Base-by-base conservation (phyloP, 2,888 invertebrate species). In the Zaprionus obscuricornis region DNA sequence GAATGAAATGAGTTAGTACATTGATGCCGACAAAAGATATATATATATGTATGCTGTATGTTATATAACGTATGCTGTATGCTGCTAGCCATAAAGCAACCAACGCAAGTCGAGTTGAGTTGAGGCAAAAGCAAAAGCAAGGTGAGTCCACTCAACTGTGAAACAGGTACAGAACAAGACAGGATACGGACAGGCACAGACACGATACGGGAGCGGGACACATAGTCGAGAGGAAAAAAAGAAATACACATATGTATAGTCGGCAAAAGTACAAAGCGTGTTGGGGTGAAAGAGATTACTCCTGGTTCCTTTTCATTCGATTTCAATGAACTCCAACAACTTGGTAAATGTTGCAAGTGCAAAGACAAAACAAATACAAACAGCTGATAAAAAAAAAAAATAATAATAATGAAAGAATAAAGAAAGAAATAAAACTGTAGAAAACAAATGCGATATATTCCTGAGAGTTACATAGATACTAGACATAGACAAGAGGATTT, bases 101-200 rank as follows among this genome's bases (percentile, higher is more conserved):
- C 77, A 66, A 52, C 68, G 45, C 36, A 29, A 39, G 40, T 27
- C 31, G 49, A 46, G 58, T 55, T 51, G 51, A 43, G 55, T 34
- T 45, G 47, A 69, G 42, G 29, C 37, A 29, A 36, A 51, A 51
- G n/a, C n/a, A n/a, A n/a, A n/a, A n/a, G n/a, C n/a, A n/a, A n/a
- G 63, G 45, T 55, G 51, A 75, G 79, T 75, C 84, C 83, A 79
- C 79, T 79, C 86, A 84, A 84, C 85, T 82, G 86, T 69, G 82
- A 84, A 86, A 76, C 86, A 82, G 81, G 86, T 81, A 81, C 56
- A 22, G 55, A 63, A 45, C 50, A 71, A 68, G 67, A 68, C 65
- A 79, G 84, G 76, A 70, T 77, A 60, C 40, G 66, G 55, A 66
- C 63, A 62, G 40, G 67, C 50, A 58, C 20, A 69, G 65, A 46